Evolutionary conservation across 2,888 invertebrate genomes (phyloP), one percentile per base, ranked within the genome.

Genomic region (Spicauda simplicius): DNA sequence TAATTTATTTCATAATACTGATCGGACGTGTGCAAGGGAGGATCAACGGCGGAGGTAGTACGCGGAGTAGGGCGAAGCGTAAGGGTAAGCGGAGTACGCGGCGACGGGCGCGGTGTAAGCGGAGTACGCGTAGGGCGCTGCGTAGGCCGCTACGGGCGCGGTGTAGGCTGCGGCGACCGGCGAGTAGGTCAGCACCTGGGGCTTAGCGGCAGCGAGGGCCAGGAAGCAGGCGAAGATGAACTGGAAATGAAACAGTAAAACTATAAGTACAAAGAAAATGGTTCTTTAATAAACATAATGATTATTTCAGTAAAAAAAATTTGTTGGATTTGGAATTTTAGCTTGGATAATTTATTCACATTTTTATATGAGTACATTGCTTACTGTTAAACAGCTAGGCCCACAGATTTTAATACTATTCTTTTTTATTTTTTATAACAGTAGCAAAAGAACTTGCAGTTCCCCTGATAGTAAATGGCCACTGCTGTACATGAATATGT

Each of bases 201-300:
- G 91, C 76, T 89, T 88, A 68, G 94, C 93, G 45, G 86, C 83
- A 53, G 89, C 93, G 69, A 91, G 73, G 48, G 91, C 94, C 84
- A 94, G 73, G 75, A 94, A 80, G 75, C 92, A 94, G 41, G 88
- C 84, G 81, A 94, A 82, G 68, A 87, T 70, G 69, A 85, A 78
- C 94, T 94, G 79, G 2, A 82, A 87, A 76, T 53, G 65, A 33
- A 33, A 3, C 10, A 33, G 6, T n/a, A n/a, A 33, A 33, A 33
- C 7, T 25, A 25, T 25, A 25, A 33, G 8, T 33, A 33, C 6
- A n/a, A 33, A 8, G 33, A 8, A 33, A 33, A 8, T 33, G 33
- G 1, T 33, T 33, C 1, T 33, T 6, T 8, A 33, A 33, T 33
- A 33, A 1, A 4, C 33, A n/a, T n/a, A n/a, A n/a, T n/a, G n/a